These are phyloP conservation scores for Thunnus albacares DNA, from an alignment of 2,797 vertebrate genomes.

Conservation along the genomic window DNA sequence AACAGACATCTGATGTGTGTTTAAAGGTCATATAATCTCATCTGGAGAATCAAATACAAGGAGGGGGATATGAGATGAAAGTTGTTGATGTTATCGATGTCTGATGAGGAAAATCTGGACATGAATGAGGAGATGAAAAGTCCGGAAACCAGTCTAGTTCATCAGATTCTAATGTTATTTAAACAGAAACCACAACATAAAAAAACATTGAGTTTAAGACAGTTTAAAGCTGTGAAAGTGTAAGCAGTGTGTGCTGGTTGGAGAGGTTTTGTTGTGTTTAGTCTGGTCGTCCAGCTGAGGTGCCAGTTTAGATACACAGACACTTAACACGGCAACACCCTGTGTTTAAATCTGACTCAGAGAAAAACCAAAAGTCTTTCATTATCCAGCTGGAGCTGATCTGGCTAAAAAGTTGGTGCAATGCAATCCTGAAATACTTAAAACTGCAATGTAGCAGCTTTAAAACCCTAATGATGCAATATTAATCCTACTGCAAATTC, in stretches of 20 bases:
- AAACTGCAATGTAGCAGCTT: not conserved
- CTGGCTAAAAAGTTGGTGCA: not conserved
- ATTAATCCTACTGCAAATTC: rapidly evolving
- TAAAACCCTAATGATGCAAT: not conserved
- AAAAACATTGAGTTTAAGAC: no score
- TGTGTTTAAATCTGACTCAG: conserved; percentile 54
- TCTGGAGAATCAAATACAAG: not conserved
- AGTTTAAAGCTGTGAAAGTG: not conserved
- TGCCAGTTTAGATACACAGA: conserved; percentile 34
- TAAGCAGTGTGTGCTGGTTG: conserved; percentile 14
- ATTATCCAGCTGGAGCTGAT: conserved; percentile 16
- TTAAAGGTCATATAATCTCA: not conserved
- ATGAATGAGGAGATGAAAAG: conserved; percentile 20
- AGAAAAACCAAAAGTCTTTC: not conserved
- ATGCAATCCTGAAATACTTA: not conserved
- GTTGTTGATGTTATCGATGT: not conserved
- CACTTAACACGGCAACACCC: conserved; percentile 55
- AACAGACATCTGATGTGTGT: not conserved
- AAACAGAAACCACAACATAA: not conserved
- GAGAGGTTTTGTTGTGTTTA: conserved; percentile 40
- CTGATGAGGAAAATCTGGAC: not conserved
- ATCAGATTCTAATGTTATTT: not conserved
- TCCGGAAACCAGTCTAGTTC: not conserved
- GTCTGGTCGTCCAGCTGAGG: conserved; percentile 36
- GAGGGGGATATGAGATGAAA: conserved; percentile 21